These are phyloP conservation scores for Drymodes brunneopygia DNA, from an alignment of 2,113 vertebrate species.

Conservation along the genomic window DNA sequence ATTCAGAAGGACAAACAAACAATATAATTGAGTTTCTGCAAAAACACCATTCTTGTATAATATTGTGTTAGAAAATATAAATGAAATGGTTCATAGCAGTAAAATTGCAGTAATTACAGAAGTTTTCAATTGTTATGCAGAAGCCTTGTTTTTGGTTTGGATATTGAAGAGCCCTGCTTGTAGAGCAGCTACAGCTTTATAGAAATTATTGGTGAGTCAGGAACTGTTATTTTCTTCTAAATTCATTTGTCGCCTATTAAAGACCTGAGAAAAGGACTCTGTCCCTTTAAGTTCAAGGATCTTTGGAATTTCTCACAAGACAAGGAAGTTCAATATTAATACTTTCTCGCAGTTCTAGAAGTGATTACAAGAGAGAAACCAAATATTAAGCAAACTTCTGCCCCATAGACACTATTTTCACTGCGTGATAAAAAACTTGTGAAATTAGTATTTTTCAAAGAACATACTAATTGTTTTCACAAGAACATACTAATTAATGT, in stretches of 20 bases:
- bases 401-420: not conserved
- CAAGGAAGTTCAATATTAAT: not conserved
- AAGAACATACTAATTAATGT: not conserved
- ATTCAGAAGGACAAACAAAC: not conserved
- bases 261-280: not conserved
- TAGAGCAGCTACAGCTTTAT: not conserved
- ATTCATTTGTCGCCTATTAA: not conserved
- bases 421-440: not conserved
- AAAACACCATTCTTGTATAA: not conserved
- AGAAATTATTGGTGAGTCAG: not conserved
- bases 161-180: not conserved
- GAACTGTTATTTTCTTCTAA: not conserved
- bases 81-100: not conserved
- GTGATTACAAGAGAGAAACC: not conserved
- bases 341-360: not conserved
- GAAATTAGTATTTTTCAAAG: not conserved
- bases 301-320: not conserved
- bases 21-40: not conserved
- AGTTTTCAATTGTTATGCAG: not conserved
- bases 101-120: not conserved
- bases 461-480: not conserved
- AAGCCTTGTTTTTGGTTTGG: not conserved
- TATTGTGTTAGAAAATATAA: not conserved
- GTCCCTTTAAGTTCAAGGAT: not conserved
- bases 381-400: not conserved